Evolutionary conservation across 2,888 invertebrate genomes (phyloP).

Genomic region (Tipula vernalis): DNA sequence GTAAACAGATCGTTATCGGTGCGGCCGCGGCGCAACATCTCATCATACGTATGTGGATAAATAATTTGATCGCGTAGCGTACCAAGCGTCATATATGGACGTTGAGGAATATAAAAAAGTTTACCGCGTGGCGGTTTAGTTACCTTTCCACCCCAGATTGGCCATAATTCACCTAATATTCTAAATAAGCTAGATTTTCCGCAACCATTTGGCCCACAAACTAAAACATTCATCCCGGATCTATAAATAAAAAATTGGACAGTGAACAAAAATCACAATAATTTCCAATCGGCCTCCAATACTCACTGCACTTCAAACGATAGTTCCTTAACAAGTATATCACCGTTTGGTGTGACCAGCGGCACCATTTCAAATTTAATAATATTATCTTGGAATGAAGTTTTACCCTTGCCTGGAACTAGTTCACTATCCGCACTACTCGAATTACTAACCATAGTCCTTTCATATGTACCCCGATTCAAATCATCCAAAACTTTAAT

Average conservation of each 20-base stretch:
- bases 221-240: conserved; percentile 93
- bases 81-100: conserved; percentile 97
- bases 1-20: conserved; percentile 64
- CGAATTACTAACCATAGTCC: conserved; percentile 41
- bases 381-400: conserved; percentile 75
- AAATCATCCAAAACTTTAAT: conserved; percentile 71
- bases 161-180: conserved; percentile 95
- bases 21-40: conserved; percentile 66
- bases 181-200: conserved; percentile 96
- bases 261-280: not conserved
- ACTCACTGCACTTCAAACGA: conserved; percentile 73
- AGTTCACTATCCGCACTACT: conserved; percentile 30
- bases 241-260: conserved; percentile 26
- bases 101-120: conserved; percentile 84
- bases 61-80: conserved; percentile 89
- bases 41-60: conserved; percentile 83
- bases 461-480: conserved; percentile 59
- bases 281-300: not conserved
- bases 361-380: conserved; percentile 89
- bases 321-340: conserved; percentile 79
- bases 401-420: conserved; percentile 62
- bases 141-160: conserved; percentile 83
- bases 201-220: conserved; percentile 97
- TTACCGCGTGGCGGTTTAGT: conserved; percentile 93
- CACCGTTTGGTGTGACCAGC: conserved; percentile 94